These are phyloP conservation scores for Meles meles DNA, from an alignment of 2,113 vertebrate species.

Conservation along the genomic window DNA sequence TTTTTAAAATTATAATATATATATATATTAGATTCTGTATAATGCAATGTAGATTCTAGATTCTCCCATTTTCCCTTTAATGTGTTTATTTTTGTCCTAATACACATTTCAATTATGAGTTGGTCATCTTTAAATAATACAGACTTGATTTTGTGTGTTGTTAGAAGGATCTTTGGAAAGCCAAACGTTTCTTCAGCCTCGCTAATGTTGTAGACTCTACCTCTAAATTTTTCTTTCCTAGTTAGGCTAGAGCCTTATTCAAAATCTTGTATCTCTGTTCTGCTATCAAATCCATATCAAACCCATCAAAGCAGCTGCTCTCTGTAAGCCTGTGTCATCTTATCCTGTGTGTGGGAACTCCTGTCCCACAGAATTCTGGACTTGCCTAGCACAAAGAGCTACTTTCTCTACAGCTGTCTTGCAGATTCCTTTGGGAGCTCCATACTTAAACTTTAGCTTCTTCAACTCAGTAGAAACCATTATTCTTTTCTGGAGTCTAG, in stretches of 20 bases:
- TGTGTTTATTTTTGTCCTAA: background rate
- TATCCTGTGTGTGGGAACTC: background rate
- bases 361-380: background rate
- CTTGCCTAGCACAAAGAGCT: background rate
- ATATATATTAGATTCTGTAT: too few species aligned
- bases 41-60: background rate
- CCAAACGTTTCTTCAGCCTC: background rate
- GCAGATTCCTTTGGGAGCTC: background rate
- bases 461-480: background rate
- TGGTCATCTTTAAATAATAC: background rate
- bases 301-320: background rate
- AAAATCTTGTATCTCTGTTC: background rate
- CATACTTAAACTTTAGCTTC: background rate
- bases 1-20: too few species aligned
- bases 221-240: background rate
- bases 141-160: background rate
- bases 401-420: background rate
- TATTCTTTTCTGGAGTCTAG: background rate
- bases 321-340: background rate
- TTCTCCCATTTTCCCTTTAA: background rate
- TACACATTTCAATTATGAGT: background rate
- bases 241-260: background rate
- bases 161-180: background rate
- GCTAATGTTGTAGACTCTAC: background rate
- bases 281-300: background rate